phyloP scores from a whole-genome alignment of 2,797 vertebrate genomes.

The Macropus fuliginosus region DNA sequence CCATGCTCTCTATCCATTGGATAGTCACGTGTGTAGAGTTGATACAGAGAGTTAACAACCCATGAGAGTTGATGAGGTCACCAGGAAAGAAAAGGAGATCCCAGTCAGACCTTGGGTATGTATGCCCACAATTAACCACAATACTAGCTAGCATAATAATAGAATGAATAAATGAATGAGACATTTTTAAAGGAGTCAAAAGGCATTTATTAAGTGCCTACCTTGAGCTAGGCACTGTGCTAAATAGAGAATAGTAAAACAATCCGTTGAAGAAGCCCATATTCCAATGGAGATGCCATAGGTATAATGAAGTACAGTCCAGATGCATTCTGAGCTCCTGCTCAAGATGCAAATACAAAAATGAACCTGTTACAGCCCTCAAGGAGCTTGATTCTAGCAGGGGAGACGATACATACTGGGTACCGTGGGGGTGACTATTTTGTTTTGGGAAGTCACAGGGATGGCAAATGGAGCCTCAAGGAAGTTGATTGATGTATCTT shows the following conservation, averaged over 20 bases:
- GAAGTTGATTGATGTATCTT: not conserved
- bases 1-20: not conserved
- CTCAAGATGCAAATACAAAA: not conserved
- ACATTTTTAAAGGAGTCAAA: not conserved
- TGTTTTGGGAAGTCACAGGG: not conserved
- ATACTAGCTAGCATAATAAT: not conserved
- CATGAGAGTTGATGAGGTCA: not conserved
- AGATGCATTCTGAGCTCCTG: not conserved
- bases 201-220: not conserved
- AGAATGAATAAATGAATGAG: not conserved
- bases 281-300: not conserved
- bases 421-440: not conserved
- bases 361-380: not conserved
- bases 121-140: not conserved
- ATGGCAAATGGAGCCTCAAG: no score
- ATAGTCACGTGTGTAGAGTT: not conserved
- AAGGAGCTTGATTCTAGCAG: not conserved
- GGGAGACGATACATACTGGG: not conserved
- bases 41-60: not conserved
- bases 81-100: not conserved
- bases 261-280: not conserved
- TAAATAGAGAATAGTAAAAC: not conserved
- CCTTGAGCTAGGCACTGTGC: not conserved
- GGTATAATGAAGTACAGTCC: not conserved
- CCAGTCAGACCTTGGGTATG: not conserved